Evolutionary conservation across 2,797 vertebrate species (phyloP), one percentile per base, ranked within the genome.

Genomic region (Anguilla megastoma): DNA sequence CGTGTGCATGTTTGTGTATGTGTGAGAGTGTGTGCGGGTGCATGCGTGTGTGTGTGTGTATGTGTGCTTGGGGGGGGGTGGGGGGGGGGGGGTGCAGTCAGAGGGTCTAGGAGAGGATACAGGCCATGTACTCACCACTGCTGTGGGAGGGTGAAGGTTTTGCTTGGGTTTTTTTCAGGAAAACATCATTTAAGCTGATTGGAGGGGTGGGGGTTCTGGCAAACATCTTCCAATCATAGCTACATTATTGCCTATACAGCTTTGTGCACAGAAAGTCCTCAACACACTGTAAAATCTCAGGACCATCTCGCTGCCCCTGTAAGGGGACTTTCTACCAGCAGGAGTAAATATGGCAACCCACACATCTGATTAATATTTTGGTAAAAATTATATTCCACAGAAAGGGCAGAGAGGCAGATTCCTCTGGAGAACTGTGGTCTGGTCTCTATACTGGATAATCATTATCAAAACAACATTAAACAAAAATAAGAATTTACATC

Each of bases 311-410:
- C 71, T 41, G 41, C 60, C 60, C 33, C 27, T 56, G 45, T 54
- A 83, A 9, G 80, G n/a, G 80, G 56, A 45, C 27, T 60, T 83
- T 33, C 27, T 10, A 2, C 8, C 79, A 50, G 30, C 41, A 66
- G 45, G 80, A 86, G 45, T 63, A 86, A 56, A 86, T 69, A 24
- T 86, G 88, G 74, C 30, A 27, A n/a, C 18, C 2, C 27, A 36
- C 58, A 66, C 58, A 41, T 83, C 74, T 54, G 48, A 16, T 48
- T 12, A 36, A 60, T 84, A 79, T 74, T 88, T 86, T 33, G 58
- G 30, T 83, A 88, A 71, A 79, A 45, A 71, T 41, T 16, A 80
- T 18, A 36, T 66, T 86, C 41, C 58, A 56, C 58, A 30, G 48
- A 60, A 50, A 56, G 18, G 56, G 79, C 60, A 0, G 8, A 69